Base-by-base conservation (phyloP, 92 coral and sea anemone species). In the Parazoanthus darwini region DNA sequence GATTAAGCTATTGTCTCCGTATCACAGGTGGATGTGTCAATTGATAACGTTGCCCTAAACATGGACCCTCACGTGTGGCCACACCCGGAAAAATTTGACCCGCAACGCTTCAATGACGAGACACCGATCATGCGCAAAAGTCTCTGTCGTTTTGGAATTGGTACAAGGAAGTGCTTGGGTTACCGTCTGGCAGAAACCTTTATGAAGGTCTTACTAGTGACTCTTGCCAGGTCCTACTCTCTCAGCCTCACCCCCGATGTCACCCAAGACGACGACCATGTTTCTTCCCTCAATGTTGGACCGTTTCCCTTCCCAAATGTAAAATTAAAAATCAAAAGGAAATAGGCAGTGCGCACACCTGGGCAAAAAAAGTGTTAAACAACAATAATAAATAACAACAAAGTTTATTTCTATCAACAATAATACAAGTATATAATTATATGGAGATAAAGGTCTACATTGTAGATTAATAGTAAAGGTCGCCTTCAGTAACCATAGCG, bases 81-180 rank as follows among this genome's bases (percentile, higher is more conserved):
- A 68, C 89, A 93, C 65, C 63, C 90, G 35, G 73, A 91, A 38
- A 63, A 51, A 35, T 93, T 93, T 89, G 89, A 93, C 74, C 93
- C 95, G 15, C 93, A 88, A 50, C 92, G 95, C 81, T 93, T 91
- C 58, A 91, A 93, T 74, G 38, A 93, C 88, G 95, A 93, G 86
- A 93, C 95, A 70, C 90, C 95, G 73, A 89, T 23, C 95, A 93
- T 93, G 93, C 95, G 95, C 89, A 91, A 68, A 91, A 88, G 91
- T 82, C 44, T 93, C 75, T 93, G 93, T 82, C 93, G 93, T 43
- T 93, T 91, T 74, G 95, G 95, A 13, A 93, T 89, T 43, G 93
- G 93, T 37, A 79, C 95, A 84, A 88, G 95, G 56, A 80, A 92
- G 89, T 91, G 95, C 80, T 73, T 93, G 92, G 93, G 93, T 59